phyloP scores from a whole-genome alignment of 2,113 vertebrate genomes.

The Sinosuthora webbiana region DNA sequence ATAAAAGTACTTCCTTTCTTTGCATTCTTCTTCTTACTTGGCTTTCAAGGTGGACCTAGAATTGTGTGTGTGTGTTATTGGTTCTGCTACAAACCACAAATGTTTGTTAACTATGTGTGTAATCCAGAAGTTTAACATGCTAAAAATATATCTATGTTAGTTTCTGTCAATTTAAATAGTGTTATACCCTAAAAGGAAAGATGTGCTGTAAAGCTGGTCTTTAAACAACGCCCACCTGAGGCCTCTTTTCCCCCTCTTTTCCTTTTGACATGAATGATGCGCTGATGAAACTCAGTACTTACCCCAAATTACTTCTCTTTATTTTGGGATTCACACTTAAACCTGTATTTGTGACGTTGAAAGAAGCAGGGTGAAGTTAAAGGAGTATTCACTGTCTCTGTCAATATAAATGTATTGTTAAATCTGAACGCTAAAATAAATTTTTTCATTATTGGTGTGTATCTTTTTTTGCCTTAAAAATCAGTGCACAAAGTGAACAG shows the following conservation, averaged over 20 bases:
- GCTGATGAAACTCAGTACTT: background rate
- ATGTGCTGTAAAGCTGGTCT: background rate
- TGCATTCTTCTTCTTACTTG: background rate
- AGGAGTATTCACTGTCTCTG: background rate
- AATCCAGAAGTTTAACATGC: slow-evolving; percentile 30
- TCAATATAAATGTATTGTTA: background rate
- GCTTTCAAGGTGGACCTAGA: background rate
- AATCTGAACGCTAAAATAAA: background rate
- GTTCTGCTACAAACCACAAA: background rate
- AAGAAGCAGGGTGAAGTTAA: background rate
- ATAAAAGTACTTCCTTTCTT: background rate
- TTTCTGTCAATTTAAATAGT: slow-evolving; percentile 41
- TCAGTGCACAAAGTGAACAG: background rate
- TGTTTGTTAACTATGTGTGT: slow-evolving; percentile 41
- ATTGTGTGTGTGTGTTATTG: background rate
- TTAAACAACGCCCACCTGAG: background rate
- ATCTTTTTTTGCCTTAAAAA: background rate
- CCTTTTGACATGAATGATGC: background rate
- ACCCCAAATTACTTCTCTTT: background rate
- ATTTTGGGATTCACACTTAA: background rate
- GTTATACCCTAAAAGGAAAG: slow-evolving; percentile 66
- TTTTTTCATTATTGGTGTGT: background rate
- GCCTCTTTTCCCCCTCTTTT: background rate
- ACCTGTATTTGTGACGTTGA: background rate
- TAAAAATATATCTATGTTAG: slow-evolving; percentile 52